These are phyloP conservation scores for Thaleichthys pacificus DNA, from an alignment of 2,797 vertebrate genomes.

Conservation along the genomic window DNA sequence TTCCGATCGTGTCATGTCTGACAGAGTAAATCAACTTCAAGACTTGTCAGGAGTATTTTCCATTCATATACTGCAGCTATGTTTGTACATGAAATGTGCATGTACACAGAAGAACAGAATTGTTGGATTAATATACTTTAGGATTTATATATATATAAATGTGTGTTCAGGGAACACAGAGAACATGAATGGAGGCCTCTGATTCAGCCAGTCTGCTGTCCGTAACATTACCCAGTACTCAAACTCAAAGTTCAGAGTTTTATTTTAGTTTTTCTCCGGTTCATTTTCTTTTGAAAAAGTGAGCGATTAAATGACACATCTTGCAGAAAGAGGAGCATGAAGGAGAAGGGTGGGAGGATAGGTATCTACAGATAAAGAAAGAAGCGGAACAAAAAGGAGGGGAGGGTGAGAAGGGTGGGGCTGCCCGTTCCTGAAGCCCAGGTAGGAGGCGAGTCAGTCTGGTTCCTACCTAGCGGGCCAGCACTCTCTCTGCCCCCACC, in stretches of 20 bases:
- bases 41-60: conserved; percentile 7
- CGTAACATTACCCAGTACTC: conserved; percentile 8
- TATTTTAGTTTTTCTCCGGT: conserved; percentile 21
- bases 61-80: conserved; percentile 15
- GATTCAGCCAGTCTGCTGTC: conserved; percentile 3
- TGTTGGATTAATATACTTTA: conserved; percentile 14
- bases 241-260: conserved; percentile 24
- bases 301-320: conserved; percentile 38
- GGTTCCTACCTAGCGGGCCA: conserved; percentile 26
- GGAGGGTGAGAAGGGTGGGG: conserved; percentile 8
- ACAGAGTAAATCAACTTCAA: conserved; percentile 12
- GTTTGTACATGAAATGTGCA: conserved; percentile 14
- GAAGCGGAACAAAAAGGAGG: background rate
- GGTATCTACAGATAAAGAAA: conserved; percentile 48
- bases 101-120: conserved; percentile 19
- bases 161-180: conserved; percentile 17
- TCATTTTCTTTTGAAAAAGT: conserved; percentile 27
- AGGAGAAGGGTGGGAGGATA: conserved; percentile 14
- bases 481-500: background rate
- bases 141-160: conserved; percentile 5
- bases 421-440: conserved; percentile 38
- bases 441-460: conserved; percentile 28
- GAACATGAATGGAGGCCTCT: conserved; percentile 17
- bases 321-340: conserved; percentile 14
- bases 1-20: background rate